Conservation (phyloP, 2,113 vertebrate species). For the Ctenodactylus gundi region DNA sequence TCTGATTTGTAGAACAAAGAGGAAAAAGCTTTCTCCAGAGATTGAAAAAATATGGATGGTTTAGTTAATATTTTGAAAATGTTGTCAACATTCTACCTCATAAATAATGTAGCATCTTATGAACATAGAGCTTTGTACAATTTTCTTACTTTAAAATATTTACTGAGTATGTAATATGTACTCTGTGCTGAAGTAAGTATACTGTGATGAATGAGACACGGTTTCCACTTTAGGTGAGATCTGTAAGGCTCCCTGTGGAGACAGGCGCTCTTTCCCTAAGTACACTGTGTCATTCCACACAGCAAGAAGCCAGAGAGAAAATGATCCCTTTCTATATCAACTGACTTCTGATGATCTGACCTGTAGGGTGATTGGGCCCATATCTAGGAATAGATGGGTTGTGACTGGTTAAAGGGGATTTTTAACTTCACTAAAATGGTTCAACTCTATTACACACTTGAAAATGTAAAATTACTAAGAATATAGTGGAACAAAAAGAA, state of each 20-base stretch:
- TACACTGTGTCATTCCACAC: not conserved
- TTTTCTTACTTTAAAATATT: not conserved
- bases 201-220: not conserved
- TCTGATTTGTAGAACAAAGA: not conserved
- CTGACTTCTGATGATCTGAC: not conserved
- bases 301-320: not conserved
- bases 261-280: not conserved
- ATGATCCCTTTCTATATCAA: not conserved
- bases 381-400: not conserved
- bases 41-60: not conserved
- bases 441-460: not conserved
- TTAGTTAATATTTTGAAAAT: not conserved
- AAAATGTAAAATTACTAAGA: not conserved
- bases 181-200: not conserved
- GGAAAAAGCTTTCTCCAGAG: not conserved
- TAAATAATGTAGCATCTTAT: too few relatives aligned
- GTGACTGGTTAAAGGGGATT: not conserved
- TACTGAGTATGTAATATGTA: not conserved
- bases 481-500: not conserved
- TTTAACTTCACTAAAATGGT: not conserved
- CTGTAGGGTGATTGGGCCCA: not conserved
- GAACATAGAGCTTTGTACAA: fast-evolving
- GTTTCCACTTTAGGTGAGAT: not conserved
- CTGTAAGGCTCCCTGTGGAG: not conserved
- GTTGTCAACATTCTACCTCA: not conserved